These are phyloP conservation scores for Clunio marinus DNA, from an alignment of 2,888 invertebrate species.

Conservation along the genomic window DNA sequence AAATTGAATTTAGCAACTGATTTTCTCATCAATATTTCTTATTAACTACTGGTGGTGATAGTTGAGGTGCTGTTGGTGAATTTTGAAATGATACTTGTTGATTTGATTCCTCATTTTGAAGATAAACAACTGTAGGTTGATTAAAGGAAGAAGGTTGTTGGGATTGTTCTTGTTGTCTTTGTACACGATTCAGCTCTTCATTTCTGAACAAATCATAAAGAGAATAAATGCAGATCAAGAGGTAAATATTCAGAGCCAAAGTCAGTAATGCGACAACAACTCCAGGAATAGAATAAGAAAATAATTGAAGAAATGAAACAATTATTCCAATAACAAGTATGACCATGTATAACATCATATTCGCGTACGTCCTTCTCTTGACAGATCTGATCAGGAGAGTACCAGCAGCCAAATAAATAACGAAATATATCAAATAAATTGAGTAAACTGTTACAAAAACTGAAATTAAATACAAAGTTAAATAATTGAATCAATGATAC, in stretches of 20 bases:
- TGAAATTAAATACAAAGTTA: neutral
- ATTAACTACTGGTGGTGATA: too few relatives aligned
- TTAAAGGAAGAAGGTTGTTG: too few relatives aligned
- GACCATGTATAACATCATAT: neutral
- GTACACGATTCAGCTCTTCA: too few relatives aligned
- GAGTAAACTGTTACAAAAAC: neutral
- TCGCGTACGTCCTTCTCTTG: neutral
- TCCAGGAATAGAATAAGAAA: neutral
- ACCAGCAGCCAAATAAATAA: conserved; percentile 3
- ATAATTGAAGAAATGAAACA: neutral
- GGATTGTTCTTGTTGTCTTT: too few relatives aligned
- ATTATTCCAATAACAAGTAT: neutral
- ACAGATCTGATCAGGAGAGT: neutral
- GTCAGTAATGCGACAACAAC: neutral
- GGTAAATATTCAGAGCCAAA: neutral
- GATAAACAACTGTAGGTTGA: too few relatives aligned
- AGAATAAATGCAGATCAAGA: neutral
- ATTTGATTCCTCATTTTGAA: too few relatives aligned
- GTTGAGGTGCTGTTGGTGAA: too few relatives aligned
- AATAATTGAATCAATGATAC: neutral
- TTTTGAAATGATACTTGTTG: too few relatives aligned
- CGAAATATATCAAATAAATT: neutral
- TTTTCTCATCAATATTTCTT: too few relatives aligned
- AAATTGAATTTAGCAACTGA: too few relatives aligned
- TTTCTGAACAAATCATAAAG: neutral